Evolutionary conservation across 2,113 vertebrate genomes (phyloP), one percentile per base, ranked within the genome.

Genomic region (Hepsetus odoe): DNA sequence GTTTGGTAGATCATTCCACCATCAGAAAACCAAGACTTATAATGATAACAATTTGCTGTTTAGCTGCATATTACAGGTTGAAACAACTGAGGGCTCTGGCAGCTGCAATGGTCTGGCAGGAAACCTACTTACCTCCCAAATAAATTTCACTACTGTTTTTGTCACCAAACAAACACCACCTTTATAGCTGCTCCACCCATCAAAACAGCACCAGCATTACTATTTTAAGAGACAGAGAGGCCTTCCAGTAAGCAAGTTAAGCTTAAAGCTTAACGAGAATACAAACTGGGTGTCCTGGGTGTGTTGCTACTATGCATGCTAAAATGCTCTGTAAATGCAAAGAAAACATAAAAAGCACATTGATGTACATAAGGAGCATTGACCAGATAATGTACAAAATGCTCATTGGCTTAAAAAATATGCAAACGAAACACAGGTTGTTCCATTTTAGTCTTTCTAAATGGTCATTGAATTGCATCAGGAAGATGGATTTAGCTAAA

Each of bases 401-500:
- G 2, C 4, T 24, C n/a, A 2, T 26, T 7, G 5, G 33, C 59
- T 28, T 56, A 24, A 38, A 28, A 68, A 42, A 33, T 9, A 9
- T 18, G 10, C 14, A 56, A 38, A 32, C 59, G 51, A 6, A 16
- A 53, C 42, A 42, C 12, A 49, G 46, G 5, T 20, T 22, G 20
- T 2, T 44, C 33, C 40, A 32, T 35, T 22, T 30, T 70, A 26
- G 59, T 68, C 56, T 42, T 69, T 40, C 44, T 32, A 16, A 56
- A 68, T 28, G 28, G 16, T 56, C 51, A 61, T 64, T 55, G 51
- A 81, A 76, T 80, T 76, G 56, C 82, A 81, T 76, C 28, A 79
- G 77, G 64, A 40, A 56, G 38, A 69, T 62, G 20, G 68, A 35
- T 42, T 81, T 61, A 55, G 35, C 53, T 70, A 53, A 79, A 79